These are phyloP conservation scores for Scalopus aquaticus DNA, from an alignment of 2,113 vertebrate species.

Conservation along the genomic window DNA sequence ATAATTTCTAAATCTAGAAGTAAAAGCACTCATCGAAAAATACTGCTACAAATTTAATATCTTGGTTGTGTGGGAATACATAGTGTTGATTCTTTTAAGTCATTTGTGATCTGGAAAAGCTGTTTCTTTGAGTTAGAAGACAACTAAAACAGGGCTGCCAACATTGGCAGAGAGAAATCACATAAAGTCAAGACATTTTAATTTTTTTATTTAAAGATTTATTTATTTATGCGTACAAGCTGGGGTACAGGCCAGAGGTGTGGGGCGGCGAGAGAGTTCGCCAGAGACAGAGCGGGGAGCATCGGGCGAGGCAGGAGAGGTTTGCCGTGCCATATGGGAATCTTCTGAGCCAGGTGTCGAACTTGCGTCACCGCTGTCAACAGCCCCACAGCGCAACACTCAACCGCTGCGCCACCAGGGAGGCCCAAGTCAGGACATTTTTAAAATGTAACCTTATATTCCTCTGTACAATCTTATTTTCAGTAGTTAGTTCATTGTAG, in stretches of 20 bases:
- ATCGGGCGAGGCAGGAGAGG: no score
- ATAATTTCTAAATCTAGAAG: background rate
- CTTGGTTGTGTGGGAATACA: background rate
- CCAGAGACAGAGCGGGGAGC: no score
- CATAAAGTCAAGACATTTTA: background rate
- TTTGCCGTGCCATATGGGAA: no score
- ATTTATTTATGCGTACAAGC: no score
- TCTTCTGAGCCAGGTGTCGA: no score
- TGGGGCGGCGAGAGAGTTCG: no score
- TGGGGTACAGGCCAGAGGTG: no score
- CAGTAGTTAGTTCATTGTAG: background rate
- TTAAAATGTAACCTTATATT: background rate
- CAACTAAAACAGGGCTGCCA: background rate
- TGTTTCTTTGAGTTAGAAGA: background rate
- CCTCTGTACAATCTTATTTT: background rate
- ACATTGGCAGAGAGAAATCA: background rate
- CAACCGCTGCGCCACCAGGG: no score
- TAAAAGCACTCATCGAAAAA: background rate
- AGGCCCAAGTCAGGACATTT: background rate
- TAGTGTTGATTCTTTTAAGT: background rate
- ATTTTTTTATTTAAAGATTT: no score
- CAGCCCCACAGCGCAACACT: no score
- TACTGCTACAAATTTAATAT: background rate
- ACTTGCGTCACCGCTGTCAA: no score
- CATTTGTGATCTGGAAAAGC: constrained; percentile 7